Base-by-base conservation (phyloP, 1,140 invertebrate genomes). In the Caenorhabditis remanei region DNA sequence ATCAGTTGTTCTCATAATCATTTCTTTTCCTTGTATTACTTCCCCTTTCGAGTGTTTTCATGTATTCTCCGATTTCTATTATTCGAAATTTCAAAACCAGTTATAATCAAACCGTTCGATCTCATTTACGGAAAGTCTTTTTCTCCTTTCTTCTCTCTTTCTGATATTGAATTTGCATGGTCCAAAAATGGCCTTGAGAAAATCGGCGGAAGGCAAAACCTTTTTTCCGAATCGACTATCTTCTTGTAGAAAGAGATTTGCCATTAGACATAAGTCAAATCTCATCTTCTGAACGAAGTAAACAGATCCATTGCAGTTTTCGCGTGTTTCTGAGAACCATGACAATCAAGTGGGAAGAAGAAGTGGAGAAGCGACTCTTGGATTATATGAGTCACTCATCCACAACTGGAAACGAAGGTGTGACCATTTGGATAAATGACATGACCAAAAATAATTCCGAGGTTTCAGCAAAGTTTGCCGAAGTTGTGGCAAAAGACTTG, bases 341-440 rank as follows among this genome's bases (percentile, higher is more conserved):
- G 71, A 79, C 71, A 24, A 79, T 79, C 41, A 71, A 71, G 41
- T 71, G 67, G 71, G 71, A 79, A 79, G 71, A 21, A 24, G 71
- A 79, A 79, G 71, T 79, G 9, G 71, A 79, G 40, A 79, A 79
- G 5, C 16, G 46, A 50, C 85, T 90, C 8, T 24, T 91, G 43
- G 85, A 83, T n/a, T 87, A 91, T 53, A 91, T 90, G 90, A 71
- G 83, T 14, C 90, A 91, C 48, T 90, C 90, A 14, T 91, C 90
- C 2, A 90, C 90, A 5, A 90, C 90, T 14, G 88, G 86, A 46
- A 88, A 88, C n/a, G 90, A 90, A 90, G 90, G 90, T 88, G n/a
- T 24, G 85, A 53, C 19, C 14, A n/a, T 56, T n/a, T 24, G 19
- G 21, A 55, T 55, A 32, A 16, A 50, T 19, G 16, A 55, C 16